Base-by-base conservation (phyloP, 2,888 invertebrate species). In the Pristionchus fissidentatus region DNA sequence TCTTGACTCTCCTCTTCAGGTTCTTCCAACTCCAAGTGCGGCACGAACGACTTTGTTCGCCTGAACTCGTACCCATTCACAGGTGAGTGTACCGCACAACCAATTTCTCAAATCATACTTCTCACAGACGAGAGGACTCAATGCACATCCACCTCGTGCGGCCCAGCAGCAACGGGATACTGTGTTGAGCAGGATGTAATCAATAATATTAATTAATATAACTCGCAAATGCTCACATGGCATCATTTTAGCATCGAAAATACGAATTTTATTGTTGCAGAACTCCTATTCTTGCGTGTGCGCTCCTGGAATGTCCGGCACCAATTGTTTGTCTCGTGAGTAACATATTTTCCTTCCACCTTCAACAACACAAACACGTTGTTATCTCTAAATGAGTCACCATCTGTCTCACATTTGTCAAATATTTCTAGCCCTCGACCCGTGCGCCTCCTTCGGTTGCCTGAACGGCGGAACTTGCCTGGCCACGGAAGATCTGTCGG, bases 101-200 rank as follows among this genome's bases (percentile, higher is more conserved):
- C 13, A 0, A 38, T 66, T 66, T 26, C n/a, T 57, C 2, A 29
- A 26, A 7, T 26, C 3, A 0, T 15, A 66, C 10, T 38, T 32
- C 22, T 43, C n/a, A n/a, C 41, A 73, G 73, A 26, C 10, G 75
- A 77, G 32, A 26, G 29, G 3, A 49, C 75, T 0, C 75, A 77
- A n/a, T 77, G 75, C 49, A 46, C 32, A 1, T 32, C 49, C 22
- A 1, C 29, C 2, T 29, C 46, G 8, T 77, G 75, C 19, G 49
- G 49, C 7, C n/a, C 41, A 13, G 26, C 41, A 13, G 49, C 19
- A 0, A 26, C 1, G 22, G 46, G 49, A 1, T 77, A 77, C 41
- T 77, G 75, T 22, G n/a, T 77, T 15, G 75, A 77, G 22, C n/a
- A 77, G 22, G 32, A 49, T 0, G 75, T n/a, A n/a, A n/a, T n/a